Evolutionary conservation across 2,113 vertebrate species (phyloP), one percentile per base, ranked within the genome.

Genomic region (Ginglymostoma cirratum): DNA sequence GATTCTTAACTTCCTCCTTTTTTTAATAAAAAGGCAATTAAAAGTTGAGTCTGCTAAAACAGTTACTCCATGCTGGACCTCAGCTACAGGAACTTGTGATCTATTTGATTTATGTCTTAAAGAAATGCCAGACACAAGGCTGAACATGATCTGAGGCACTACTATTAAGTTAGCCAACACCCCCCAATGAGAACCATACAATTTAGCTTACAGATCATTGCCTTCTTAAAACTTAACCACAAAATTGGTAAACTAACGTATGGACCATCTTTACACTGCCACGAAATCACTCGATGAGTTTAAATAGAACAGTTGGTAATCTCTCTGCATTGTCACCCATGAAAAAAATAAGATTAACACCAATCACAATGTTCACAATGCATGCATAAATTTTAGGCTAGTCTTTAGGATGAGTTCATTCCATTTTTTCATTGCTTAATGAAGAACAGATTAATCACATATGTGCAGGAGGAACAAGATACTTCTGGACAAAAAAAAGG

Each of bases 401-500:
- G n/a, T 70, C 42, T 24, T 48, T 48, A 70, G 45, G 42, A 72
- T 95, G 93, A 42, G 93, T 72, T 95, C 42, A 48, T 72, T 95
- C 42, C 42, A 70, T 38, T 69, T 70, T 69, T 95, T 95, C 65
- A 42, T 30, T 72, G 24, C 17, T 15, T 95, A 72, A 95, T 48
- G 93, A 95, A 95, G 67, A 48, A 95, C 66, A 70, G 93, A 95
- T 95, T 95, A 70, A 95, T 70, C 42, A 27, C 93, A 95, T 23
- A 95, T 95, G 93, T 95, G 65, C 66, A 30, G 42, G 66, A 70
- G 93, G 93, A 95, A 95, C 93, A 70, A 95, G 67, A 95, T 95
- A 72, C 93, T 69, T 48, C 42, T 70, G 93, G 90, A 94, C 65
- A 24, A 94, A 94, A 69, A 55, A 86, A 83, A 65, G 17, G 34